phyloP scores from a whole-genome alignment of 92 coral and sea anemone genomes.

The Umimayanthus kanabou region DNA sequence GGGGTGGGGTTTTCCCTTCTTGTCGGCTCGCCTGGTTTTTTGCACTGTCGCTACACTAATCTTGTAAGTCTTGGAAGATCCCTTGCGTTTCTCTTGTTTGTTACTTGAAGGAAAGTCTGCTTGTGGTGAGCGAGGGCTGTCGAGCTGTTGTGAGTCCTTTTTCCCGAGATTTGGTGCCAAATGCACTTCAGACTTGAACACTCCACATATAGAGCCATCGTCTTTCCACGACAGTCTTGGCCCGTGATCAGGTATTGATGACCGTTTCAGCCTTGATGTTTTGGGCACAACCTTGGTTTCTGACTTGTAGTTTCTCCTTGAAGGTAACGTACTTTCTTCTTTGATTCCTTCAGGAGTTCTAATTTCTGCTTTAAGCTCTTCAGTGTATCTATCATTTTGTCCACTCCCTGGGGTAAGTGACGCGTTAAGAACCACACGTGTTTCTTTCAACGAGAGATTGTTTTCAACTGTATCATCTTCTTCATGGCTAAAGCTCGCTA shows the following conservation, averaged over 20 bases:
- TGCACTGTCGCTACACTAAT: slow-evolving; percentile 31
- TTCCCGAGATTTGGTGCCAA: not conserved
- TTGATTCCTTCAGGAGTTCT: not conserved
- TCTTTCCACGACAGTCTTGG: slow-evolving; percentile 21
- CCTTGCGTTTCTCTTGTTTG: not conserved
- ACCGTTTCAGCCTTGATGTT: slow-evolving; percentile 5
- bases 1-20: slow-evolving; percentile 2
- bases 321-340: not conserved
- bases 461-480: not conserved
- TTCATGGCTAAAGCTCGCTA: not conserved
- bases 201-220: not conserved
- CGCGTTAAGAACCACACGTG: not conserved
- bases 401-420: not conserved
- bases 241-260: slow-evolving; percentile 7
- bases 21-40: slow-evolving; percentile 6
- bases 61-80: not conserved
- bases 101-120: not conserved
- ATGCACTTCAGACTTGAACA: slow-evolving; percentile 21
- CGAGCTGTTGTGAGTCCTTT: not conserved
- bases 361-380: not conserved
- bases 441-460: not conserved
- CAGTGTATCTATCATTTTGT: not conserved
- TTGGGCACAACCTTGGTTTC: slow-evolving; percentile 10
- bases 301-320: not conserved
- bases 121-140: not conserved